Conservation (phyloP, 2,888 invertebrate species). For the Steinernema carpocapsae region DNA sequence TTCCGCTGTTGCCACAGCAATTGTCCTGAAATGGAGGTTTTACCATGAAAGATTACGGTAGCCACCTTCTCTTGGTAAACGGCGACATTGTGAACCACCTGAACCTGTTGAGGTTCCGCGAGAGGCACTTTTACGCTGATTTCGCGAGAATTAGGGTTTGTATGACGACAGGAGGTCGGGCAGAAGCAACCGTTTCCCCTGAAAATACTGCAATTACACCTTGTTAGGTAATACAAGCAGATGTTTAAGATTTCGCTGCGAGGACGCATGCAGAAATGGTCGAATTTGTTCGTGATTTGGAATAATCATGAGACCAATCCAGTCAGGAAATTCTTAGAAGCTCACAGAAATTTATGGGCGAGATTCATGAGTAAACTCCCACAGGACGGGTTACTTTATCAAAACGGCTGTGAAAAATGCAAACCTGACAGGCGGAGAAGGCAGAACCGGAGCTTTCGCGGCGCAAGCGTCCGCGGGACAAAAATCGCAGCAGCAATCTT, state of each 20-base stretch:
- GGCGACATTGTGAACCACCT: slow-evolving; percentile 21
- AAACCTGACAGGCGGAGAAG: background rate
- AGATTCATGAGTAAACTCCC: too few relatives aligned
- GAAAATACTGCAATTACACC: background rate
- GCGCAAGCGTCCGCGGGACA: background rate
- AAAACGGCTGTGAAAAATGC: too few relatives aligned
- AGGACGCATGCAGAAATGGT: too few relatives aligned
- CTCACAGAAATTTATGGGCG: too few relatives aligned
- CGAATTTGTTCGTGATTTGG: too few relatives aligned
- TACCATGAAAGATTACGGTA: background rate
- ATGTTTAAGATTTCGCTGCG: background rate
- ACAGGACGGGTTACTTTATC: too few relatives aligned
- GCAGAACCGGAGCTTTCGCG: background rate
- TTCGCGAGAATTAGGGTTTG: background rate
- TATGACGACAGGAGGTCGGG: background rate
- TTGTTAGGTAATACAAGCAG: background rate
- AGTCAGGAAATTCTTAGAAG: too few relatives aligned
- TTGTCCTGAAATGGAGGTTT: background rate
- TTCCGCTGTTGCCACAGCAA: background rate
- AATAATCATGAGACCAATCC: too few relatives aligned
- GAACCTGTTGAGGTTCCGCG: background rate
- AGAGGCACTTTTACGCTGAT: background rate
- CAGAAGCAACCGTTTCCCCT: background rate
- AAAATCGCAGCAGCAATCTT: background rate
- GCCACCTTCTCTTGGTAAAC: background rate